Base-by-base conservation (phyloP, 1,140 invertebrate genomes). In the Drosophila quadrilineata region DNA sequence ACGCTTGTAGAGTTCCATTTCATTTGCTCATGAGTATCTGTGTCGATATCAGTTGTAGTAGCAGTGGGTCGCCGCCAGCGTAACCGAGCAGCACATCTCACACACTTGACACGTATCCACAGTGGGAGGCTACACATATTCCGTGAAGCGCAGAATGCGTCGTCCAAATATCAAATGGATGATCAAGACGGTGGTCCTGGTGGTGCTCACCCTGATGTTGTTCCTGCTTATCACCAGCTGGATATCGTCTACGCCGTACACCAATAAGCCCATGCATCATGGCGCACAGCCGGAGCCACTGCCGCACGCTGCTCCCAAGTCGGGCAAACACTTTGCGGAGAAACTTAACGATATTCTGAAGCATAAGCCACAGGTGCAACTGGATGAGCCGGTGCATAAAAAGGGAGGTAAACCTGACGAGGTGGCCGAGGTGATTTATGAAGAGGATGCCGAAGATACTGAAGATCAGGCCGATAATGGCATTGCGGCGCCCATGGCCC, bases 91-190 rank as follows among this genome's bases (percentile, higher is more conserved):
- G 24, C n/a, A n/a, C n/a, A n/a, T n/a, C n/a, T n/a, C n/a, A n/a
- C n/a, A n/a, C n/a, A n/a, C 22, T 64, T 69, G 65, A 85, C 79
- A 84, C 79, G 74, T 85, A 71, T 45, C 53, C 64, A 54, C 14
- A 6, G 28, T 41, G 38, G 21, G 29, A 28, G 24, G 22, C 17
- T 17, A 45, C 28, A 6, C 16, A 14, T 14, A 22, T 14, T 8
- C 9, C 2, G n/a, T 45, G 1, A 52, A 24, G 21, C 24, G 12
- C 28, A 73, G 46, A 57, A 88, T 88, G 87, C 70, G 87, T 43
- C 80, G 87, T 28, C 87, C 79, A n/a, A 89, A 89, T 49, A 33
- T 89, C 12, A 89, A 87, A 45, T 89, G 87, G 87, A 62, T 88
- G 40, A 52, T 87, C 6, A 89, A 89, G 60, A 57, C 87, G 9